Evolutionary conservation across 2,888 invertebrate species (phyloP), one percentile per base, ranked within the genome.

Genomic region (Tortrix viridana): DNA sequence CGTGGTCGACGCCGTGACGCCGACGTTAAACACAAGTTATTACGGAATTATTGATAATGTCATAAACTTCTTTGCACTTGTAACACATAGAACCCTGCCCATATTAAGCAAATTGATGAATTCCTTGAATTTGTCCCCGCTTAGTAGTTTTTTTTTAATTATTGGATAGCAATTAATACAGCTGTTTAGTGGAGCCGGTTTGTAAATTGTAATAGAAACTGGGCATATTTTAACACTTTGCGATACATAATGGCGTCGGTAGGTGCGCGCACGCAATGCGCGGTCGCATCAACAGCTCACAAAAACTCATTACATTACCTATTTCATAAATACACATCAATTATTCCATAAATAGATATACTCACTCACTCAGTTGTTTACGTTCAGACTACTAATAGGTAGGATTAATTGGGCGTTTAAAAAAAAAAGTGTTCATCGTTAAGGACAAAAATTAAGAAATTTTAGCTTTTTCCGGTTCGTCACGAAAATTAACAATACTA

Each of bases 201-300:
- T 50, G 65, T 68, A 71, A n/a, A 71, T 68, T 68, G 69, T 69
- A 66, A 69, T 64, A 71, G 71, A 71, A 72, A 73, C 65, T 65
- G 46, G 57, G 58, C 47, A 63, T 63, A 72, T 71, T 71, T 69
- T 66, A 67, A 68, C 67, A 68, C 60, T 69, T 67, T 65, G 67
- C 70, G 61, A 69, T 71, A 71, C 63, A 63, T 66, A 68, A 67
- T 58, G 50, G 59, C 55, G 60, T 50, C 53, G 46, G 16, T 60
- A 49, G 65, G 49, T 59, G 67, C 62, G 69, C 65, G 69, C 78
- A 80, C 79, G 78, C 77, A 72, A 79, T 55, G 62, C 65, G 60
- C 67, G 67, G 56, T 72, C 66, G 65, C 70, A 70, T 72, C 67
- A 65, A 69, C 67, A 65, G 62, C 56, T 68, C 66, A 70, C 70